Conservation (phyloP, 1,140 invertebrate genomes). For the Popillia japonica region DNA sequence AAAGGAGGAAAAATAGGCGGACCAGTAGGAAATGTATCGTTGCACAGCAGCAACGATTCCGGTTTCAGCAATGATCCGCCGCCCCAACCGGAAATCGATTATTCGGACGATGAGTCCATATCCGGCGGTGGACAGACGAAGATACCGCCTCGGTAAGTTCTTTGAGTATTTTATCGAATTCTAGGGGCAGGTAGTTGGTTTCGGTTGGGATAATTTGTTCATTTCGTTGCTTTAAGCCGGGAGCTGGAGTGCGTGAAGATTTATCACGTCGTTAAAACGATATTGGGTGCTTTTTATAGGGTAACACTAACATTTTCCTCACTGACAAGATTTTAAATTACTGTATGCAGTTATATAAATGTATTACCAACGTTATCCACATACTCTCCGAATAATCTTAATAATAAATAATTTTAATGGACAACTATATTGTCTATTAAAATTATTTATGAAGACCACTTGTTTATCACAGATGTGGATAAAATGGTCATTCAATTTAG, state of each 20-base stretch:
- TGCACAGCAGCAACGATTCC: conserved; percentile 90
- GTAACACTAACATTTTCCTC: conserved; percentile 3
- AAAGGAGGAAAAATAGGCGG: conserved; percentile 58
- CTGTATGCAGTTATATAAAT: too few relatives aligned
- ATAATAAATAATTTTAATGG: too few relatives aligned
- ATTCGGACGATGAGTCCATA: conserved; percentile 84
- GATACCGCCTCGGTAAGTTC: conserved; percentile 74
- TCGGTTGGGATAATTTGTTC: background rate
- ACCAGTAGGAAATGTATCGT: conserved; percentile 75
- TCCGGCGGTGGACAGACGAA: conserved; percentile 63
- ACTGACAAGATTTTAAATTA: too few relatives aligned
- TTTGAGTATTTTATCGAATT: conserved; percentile 26
- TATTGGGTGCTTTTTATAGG: background rate
- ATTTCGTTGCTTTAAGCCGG: conserved; percentile 13
- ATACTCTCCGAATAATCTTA: too few relatives aligned
- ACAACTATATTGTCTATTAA: too few relatives aligned
- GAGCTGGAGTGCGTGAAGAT: background rate
- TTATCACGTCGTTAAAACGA: conserved; percentile 16
- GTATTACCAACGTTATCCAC: too few relatives aligned
- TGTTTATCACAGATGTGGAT: too few relatives aligned
- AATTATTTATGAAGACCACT: too few relatives aligned
- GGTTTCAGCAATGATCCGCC: conserved; percentile 90
- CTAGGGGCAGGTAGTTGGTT: background rate
- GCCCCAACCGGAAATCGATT: conserved; percentile 87
- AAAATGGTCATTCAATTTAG: too few relatives aligned